A percentile compares a stretch with the other conserved stretches of the same genome.
Evolutionary conservation across 2,797 vertebrate genomes (phyloP).

Genomic region (Acipenser oxyrinchus): DNA sequence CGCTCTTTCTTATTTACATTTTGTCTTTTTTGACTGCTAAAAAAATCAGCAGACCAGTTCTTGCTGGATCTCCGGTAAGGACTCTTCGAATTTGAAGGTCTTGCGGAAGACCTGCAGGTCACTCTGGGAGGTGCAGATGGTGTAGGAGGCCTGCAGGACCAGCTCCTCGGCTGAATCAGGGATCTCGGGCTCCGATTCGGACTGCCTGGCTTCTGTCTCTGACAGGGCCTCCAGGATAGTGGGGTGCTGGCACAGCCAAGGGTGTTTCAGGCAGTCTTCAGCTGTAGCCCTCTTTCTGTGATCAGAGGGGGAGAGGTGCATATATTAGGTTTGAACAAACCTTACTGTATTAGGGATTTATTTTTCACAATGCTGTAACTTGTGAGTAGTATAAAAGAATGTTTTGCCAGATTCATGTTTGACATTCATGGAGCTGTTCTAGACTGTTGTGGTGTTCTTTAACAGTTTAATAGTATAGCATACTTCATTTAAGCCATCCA

Average conservation of each 20-base stretch:
- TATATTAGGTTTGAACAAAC: no score
- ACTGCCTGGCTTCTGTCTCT: conserved; percentile 57
- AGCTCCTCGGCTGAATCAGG: conserved; percentile 51
- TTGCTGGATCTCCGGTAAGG: conserved; percentile 61
- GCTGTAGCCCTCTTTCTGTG: conserved; percentile 63
- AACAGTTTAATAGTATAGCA: no score
- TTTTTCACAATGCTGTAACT: neutral
- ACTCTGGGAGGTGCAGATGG: conserved; percentile 48
- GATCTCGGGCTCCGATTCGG: conserved; percentile 61
- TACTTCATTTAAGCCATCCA: no score
- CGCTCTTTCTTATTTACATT: no score
- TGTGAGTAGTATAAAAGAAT: neutral
- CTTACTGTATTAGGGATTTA: no score
- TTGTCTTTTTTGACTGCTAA: no score
- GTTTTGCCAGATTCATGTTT: neutral
- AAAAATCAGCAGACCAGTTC: conserved; percentile 62
- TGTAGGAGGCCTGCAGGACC: conserved; percentile 49
- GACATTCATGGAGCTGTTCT: neutral
- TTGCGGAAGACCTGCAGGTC: conserved; percentile 55
- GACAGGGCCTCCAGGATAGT: conserved; percentile 34
- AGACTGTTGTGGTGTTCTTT: neutral
- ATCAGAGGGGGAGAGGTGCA: neutral
- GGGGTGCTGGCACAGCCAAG: conserved; percentile 53
- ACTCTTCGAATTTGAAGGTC: conserved; percentile 55
- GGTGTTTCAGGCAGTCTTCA: conserved; percentile 64